Conservation (phyloP, 2,113 vertebrate genomes). For the Aix galericulata region DNA sequence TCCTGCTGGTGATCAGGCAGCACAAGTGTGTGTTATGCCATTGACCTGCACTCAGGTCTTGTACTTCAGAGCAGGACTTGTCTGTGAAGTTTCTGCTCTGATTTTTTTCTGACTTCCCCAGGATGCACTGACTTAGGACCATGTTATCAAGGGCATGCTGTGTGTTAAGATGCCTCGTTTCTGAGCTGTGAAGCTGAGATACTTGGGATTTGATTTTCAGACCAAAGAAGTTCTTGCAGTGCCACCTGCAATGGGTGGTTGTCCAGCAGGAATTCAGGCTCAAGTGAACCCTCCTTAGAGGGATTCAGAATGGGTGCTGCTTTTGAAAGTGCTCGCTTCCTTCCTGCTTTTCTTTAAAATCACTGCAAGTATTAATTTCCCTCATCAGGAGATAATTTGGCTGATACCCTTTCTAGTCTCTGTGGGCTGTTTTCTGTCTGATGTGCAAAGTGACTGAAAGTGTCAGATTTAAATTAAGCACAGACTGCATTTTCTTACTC, state of each 20-base stretch:
- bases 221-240: not conserved
- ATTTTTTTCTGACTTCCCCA: not conserved
- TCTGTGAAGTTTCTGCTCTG: not conserved
- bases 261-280: not conserved
- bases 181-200: not conserved
- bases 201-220: not conserved
- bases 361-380: not conserved
- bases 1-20: not conserved
- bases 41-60: not conserved
- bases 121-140: not conserved
- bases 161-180: not conserved
- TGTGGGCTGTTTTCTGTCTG: not conserved
- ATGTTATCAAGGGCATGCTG: not conserved
- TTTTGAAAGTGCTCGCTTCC: not conserved
- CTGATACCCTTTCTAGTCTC: not conserved
- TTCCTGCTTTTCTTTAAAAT: not conserved
- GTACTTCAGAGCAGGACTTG: too few relatives aligned
- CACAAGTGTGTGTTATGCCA: not conserved
- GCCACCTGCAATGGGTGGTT: not conserved
- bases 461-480: not conserved
- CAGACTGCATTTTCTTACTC: not conserved
- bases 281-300: not conserved
- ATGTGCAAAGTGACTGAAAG: not conserved
- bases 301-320: not conserved
- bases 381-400: not conserved